phyloP scores from a whole-genome alignment of 92 coral and sea anemone species.

The Desmophyllum pertusum region DNA sequence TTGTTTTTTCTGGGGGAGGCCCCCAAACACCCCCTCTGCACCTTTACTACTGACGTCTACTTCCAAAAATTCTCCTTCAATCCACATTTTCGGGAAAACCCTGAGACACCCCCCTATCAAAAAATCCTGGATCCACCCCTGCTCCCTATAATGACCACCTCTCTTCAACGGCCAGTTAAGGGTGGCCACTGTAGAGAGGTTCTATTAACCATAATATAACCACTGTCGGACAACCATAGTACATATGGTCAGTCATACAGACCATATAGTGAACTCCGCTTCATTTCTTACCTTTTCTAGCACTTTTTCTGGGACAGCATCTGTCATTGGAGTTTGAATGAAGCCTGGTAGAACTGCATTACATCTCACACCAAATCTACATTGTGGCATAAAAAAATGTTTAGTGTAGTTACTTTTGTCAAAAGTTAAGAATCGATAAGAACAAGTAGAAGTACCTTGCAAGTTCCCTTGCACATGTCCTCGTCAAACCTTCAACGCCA shows the following conservation, averaged over 20 bases:
- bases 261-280: background rate
- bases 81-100: too few relatives aligned
- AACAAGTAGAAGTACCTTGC: conserved; percentile 64
- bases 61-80: too few relatives aligned
- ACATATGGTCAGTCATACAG: too few relatives aligned
- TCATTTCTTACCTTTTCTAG: conserved; percentile 51
- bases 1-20: too few relatives aligned
- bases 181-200: too few relatives aligned
- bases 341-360: conserved; percentile 95
- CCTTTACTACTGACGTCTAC: too few relatives aligned
- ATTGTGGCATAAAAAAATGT: background rate
- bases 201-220: too few relatives aligned
- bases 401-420: background rate
- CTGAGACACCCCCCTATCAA: too few relatives aligned
- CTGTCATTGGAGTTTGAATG: conserved; percentile 87
- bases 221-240: background rate
- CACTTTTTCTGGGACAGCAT: conserved; percentile 74
- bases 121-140: too few relatives aligned
- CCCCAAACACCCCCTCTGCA: too few relatives aligned
- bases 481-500: conserved; percentile 92
- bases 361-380: conserved; percentile 93
- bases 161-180: too few relatives aligned
- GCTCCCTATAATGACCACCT: too few relatives aligned
- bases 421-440: background rate
- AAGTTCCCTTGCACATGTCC: conserved; percentile 90